Evolutionary conservation across 2,797 vertebrate genomes (phyloP), one percentile per base, ranked within the genome.

Genomic region (Coendou prehensilis): DNA sequence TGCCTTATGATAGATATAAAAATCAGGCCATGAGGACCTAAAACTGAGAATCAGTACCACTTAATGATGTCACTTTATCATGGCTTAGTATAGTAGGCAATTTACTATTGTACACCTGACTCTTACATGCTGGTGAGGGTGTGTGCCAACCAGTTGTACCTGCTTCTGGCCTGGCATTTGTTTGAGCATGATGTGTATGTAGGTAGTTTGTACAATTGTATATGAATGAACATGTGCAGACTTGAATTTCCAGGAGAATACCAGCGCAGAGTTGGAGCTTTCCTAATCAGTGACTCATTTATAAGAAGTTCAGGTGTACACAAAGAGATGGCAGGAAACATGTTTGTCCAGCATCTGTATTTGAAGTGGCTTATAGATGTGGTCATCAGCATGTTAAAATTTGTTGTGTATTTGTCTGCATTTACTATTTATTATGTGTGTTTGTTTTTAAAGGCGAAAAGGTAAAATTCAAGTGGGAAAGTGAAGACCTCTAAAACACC

Each of bases 111-210:
- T 80, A 33, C 84, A 76, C 0, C 54, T 75, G 59, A 79, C 41
- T 81, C 3, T 84, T 86, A 59, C 89, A 23, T 92, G 73, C 57
- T 76, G 41, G 61, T 45, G 79, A 96, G 73, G 26, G 50, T 64
- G 80, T 96, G 61, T n/a, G 54, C 94, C 93, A 91, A 94, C 97
- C 82, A 47, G 94, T 96, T 91, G 96, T 93, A 96, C 96, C 92
- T 79, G 94, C 94, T 97, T 22, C 64, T 76, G 81, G 67, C 87
- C 33, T 54, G 47, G 73, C 90, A 85, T 96, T 95, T 97, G 91
- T 94, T 94, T 95, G 89, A 96, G 37, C 18, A 37, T 89, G 83
- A 91, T 88, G 26, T n/a, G 28, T 94, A 59, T 86, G 75, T 71
- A 94, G 87, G 82, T 91, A 41, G 28, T 89, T 88, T 92, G 76